Evolutionary conservation across 1,140 invertebrate species (phyloP).

Genomic region (Conus ventricosus): DNA sequence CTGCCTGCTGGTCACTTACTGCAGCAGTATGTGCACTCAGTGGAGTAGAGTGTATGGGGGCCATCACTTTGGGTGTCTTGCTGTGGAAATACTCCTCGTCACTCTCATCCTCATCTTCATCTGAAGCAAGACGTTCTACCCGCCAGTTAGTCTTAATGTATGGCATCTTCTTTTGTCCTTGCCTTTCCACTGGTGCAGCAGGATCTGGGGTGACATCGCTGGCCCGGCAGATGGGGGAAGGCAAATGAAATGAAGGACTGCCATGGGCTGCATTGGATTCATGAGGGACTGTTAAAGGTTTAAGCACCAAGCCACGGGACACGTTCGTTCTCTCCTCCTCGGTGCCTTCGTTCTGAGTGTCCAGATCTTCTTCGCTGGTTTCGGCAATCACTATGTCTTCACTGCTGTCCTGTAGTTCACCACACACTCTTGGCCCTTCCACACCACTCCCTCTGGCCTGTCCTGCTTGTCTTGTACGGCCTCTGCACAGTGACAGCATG

Average conservation of each 20-base stretch:
- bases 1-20: background rate
- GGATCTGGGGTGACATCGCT: background rate
- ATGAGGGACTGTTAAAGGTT: too few relatives aligned
- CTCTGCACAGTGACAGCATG: background rate
- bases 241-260: too few relatives aligned
- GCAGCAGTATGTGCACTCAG: background rate
- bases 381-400: background rate
- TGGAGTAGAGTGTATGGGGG: background rate
- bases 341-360: background rate
- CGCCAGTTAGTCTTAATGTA: background rate
- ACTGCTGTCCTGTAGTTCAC: background rate
- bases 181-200: background rate
- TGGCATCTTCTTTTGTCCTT: background rate
- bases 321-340: too few relatives aligned
- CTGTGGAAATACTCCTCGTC: background rate
- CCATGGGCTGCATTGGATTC: too few relatives aligned
- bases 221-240: background rate
- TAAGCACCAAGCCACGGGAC: too few relatives aligned
- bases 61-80: too few relatives aligned
- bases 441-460: background rate
- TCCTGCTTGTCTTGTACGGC: background rate
- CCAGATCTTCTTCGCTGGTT: background rate
- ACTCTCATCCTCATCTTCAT: conserved; percentile 7
- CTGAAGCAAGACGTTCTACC: background rate
- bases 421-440: background rate